Conservation (phyloP, 2,888 invertebrate species). For the Cecidostiba fungosa region DNA sequence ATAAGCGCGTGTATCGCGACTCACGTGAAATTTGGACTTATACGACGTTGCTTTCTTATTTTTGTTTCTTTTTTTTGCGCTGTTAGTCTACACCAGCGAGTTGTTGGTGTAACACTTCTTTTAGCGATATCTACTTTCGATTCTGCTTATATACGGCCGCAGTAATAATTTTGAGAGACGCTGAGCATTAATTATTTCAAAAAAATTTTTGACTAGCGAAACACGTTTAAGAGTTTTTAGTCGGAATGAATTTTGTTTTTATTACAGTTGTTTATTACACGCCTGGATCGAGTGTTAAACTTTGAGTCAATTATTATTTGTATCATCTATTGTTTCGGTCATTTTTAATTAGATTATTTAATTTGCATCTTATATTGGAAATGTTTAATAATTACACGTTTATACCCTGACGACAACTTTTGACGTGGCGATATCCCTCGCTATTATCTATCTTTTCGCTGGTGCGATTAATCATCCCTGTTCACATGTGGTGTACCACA, state of each 20-base stretch:
- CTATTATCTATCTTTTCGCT: not conserved
- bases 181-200: too few species aligned
- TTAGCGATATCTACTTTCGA: not conserved
- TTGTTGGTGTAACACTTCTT: not conserved
- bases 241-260: not conserved
- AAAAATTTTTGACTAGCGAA: not conserved
- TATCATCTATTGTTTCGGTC: not conserved
- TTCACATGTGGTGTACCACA: not conserved
- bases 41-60: constrained; percentile 31
- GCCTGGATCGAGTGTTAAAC: not conserved
- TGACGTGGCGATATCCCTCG: not conserved
- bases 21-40: constrained; percentile 39
- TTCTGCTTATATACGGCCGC: constrained; percentile 16
- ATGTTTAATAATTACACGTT: not conserved
- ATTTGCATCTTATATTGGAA: not conserved
- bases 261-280: not conserved
- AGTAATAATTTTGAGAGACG: not conserved
- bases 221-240: not conserved
- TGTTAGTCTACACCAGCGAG: not conserved
- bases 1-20: not conserved
- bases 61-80: not conserved
- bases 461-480: not conserved
- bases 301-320: not conserved
- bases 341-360: not conserved
- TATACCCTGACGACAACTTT: not conserved